These are phyloP conservation scores for Paedocypris sp. DNA, from an alignment of 2,113 vertebrate genomes.

Conservation along the genomic window DNA sequence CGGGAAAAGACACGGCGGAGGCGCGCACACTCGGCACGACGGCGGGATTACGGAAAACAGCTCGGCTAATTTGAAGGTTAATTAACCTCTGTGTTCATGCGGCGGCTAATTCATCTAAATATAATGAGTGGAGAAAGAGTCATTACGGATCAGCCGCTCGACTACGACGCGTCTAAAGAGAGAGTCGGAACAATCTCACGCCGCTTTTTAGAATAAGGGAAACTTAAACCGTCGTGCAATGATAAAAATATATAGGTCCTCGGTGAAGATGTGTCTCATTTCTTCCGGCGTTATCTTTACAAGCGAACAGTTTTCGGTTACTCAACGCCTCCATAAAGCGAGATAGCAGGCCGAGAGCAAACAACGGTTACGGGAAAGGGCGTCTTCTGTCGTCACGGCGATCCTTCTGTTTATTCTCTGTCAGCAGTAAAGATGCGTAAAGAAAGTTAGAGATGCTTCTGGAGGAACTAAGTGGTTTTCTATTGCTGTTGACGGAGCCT, in stretches of 20 bases:
- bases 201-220: neutral
- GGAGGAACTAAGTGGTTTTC: no score
- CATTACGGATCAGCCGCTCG: slow-evolving; percentile 28
- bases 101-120: slow-evolving; percentile 28
- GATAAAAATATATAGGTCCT: neutral
- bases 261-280: neutral
- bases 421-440: no score
- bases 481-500: no score
- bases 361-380: neutral
- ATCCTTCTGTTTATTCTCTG: no score
- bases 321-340: neutral
- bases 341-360: neutral
- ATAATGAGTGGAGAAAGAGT: slow-evolving; percentile 30
- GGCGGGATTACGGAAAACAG: slow-evolving; percentile 21
- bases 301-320: neutral
- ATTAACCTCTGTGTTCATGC: slow-evolving; percentile 35
- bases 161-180: slow-evolving; percentile 18
- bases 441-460: no score
- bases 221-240: no score
- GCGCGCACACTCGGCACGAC: slow-evolving; percentile 18
- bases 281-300: neutral
- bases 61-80: slow-evolving; percentile 30
- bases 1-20: neutral
- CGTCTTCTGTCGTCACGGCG: neutral
- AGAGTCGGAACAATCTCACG: neutral